Base-by-base conservation (phyloP, 2,797 vertebrate genomes). In the Dromococcyx pavoninus region DNA sequence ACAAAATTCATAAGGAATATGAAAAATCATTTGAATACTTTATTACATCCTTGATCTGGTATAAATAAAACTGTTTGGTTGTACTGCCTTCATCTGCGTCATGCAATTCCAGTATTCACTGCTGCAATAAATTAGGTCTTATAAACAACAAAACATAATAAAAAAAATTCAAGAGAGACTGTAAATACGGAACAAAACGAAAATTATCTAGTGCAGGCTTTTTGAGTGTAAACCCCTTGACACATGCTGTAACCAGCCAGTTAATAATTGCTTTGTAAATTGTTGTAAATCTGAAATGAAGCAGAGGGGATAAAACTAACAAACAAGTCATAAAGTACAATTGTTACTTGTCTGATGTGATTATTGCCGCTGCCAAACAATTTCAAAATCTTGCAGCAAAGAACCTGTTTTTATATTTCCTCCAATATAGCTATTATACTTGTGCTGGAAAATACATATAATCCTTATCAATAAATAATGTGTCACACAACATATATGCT, bases 191-290 rank as follows among this genome's bases (percentile, higher is more conserved):
- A 94, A 83, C 51, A 92, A 79, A 91, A 90, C 88, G 27, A 46
- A 89, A 91, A 90, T 90, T 69, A 85, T 71, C 43, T 28, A 65
- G 33, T 78, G 54, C 41, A 92, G 80, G 74, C 14, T 76, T 91
- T 88, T 60, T 87, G 54, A 83, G 44, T 32, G 28, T 41, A 89
- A 93, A 91, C 39, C 69, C 61, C 58, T 58, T 80, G 90, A 88
- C 79, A 70, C 69, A 62, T 32, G 56, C 57, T 94, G 82, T 78
- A 96, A 89, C 46, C 60, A 95, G 53, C 30, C 79, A 88, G 80
- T 89, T 93, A 96, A 96, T 92, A 95, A 96, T 22, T 88, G 75
- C 61, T 95, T 90, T 96, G 82, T 91, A 96, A 92, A 83, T 57
- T 61, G 41, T 39, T 85, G 88, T 89, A 91, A 92, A 94, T 91